Base-by-base conservation (phyloP, 2,888 invertebrate species). In the Tiliacea aurago region DNA sequence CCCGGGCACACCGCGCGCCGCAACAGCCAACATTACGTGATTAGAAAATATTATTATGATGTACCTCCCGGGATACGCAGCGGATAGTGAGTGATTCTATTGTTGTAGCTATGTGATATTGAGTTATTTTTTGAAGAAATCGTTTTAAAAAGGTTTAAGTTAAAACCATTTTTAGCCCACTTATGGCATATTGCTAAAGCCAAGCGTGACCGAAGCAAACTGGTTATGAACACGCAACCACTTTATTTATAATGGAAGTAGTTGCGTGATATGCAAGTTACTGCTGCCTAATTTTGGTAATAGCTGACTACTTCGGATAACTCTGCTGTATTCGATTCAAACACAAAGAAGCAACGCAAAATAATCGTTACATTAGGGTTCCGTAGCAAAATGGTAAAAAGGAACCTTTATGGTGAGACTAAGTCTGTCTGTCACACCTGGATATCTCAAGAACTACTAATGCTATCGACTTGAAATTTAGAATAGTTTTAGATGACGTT, bases 1-100 rank as follows among this genome's bases (percentile, higher is more conserved):
- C 88, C 84, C 84, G 84, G 84, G 81, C 80, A 83, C 83, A 87
- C 84, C 85, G 87, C 88, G 85, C 87, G 85, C 85, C 85, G 63
- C 83, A 79, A 83, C 87, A 81, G 80, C 81, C 82, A 87, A 90
- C 89, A 90, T 92, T 91, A 91, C 91, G 88, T 92, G 91, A 91
- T 91, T 91, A 90, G 90, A 88, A 91, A 91, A 90, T 90, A 89
- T 90, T 89, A 84, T 87, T 88, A 78, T 81, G 72, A 74, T 76
- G 72, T 85, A 65, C 76, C 85, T 83, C 81, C 23, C 62, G 87
- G 83, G 85, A 86, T 73, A 73, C 75, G 72, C 15, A 53, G 37
- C 23, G 53, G 51, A 81, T 66, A 81, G 81, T 81, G 65, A 53
- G 61, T 61, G 33, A 23, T 37, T 62, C n/a, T 64, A 15, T 59